phyloP scores from a whole-genome alignment of 2,888 invertebrate genomes.

The Incurvaria masculella region DNA sequence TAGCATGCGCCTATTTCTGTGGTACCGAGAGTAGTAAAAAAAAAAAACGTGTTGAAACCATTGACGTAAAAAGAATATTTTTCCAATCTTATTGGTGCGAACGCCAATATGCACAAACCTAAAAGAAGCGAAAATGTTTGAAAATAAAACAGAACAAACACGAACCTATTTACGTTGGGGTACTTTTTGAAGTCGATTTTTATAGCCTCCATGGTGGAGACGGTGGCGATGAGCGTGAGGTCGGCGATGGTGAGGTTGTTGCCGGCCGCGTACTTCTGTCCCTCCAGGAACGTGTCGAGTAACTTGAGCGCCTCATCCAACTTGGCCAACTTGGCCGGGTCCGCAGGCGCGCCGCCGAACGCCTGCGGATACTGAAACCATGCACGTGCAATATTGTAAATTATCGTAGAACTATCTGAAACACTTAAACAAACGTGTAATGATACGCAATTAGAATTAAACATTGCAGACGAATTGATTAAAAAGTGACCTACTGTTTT shows the following conservation, averaged over 20 bases:
- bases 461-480: no score
- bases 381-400: not conserved
- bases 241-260: constrained; percentile 71
- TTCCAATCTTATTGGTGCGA: no score
- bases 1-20: no score
- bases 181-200: constrained; percentile 60
- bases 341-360: constrained; percentile 50
- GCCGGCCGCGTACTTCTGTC: constrained; percentile 63
- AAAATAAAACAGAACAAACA: constrained; percentile 3
- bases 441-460: not conserved
- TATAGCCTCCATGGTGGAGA: constrained; percentile 63
- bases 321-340: constrained; percentile 59
- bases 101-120: constrained; percentile 24
- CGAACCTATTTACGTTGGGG: constrained; percentile 53
- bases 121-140: not conserved
- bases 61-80: no score
- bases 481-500: no score
- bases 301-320: constrained; percentile 61
- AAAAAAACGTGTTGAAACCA: no score
- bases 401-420: not conserved
- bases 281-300: constrained; percentile 64
- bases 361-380: constrained; percentile 52
- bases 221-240: constrained; percentile 59
- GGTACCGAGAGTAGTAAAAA: no score
- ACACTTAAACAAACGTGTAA: not conserved